Evolutionary conservation across 2,113 vertebrate species (phyloP).

Genomic region (Caracal caracal): DNA sequence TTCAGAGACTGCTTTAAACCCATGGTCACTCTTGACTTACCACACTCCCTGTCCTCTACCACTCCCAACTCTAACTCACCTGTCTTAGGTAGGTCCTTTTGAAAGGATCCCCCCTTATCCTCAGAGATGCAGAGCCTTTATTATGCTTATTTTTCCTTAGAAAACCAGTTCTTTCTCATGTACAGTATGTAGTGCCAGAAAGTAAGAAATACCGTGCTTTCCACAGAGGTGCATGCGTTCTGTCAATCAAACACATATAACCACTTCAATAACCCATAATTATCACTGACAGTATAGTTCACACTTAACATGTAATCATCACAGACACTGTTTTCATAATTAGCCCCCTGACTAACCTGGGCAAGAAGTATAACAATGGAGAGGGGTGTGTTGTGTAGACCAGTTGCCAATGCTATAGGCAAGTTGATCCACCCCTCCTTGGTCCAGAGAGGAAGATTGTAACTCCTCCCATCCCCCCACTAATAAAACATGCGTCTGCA

Average conservation of each 20-base stretch:
- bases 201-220: conserved; percentile 39
- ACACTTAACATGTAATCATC: conserved; percentile 76
- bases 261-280: conserved; percentile 68
- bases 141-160: neutral
- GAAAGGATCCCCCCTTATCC: neutral
- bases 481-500: conserved; percentile 74
- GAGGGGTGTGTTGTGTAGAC: conserved; percentile 9
- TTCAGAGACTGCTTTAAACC: neutral
- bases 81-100: neutral
- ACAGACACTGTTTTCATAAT: conserved; percentile 70
- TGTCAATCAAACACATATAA: conserved; percentile 74
- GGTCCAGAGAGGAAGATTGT: conserved; percentile 41
- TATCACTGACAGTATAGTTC: conserved; percentile 75
- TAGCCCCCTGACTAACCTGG: conserved; percentile 51
- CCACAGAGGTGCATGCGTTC: neutral
- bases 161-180: neutral
- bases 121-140: neutral
- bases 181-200: neutral
- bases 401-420: conserved; percentile 59
- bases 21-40: neutral
- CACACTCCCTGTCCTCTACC: neutral
- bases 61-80: neutral
- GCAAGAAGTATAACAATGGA: conserved; percentile 51
- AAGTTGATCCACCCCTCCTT: conserved; percentile 55
- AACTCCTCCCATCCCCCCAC: neutral